phyloP scores from a whole-genome alignment of 2,797 vertebrate genomes.

The Xenops minutus region DNA sequence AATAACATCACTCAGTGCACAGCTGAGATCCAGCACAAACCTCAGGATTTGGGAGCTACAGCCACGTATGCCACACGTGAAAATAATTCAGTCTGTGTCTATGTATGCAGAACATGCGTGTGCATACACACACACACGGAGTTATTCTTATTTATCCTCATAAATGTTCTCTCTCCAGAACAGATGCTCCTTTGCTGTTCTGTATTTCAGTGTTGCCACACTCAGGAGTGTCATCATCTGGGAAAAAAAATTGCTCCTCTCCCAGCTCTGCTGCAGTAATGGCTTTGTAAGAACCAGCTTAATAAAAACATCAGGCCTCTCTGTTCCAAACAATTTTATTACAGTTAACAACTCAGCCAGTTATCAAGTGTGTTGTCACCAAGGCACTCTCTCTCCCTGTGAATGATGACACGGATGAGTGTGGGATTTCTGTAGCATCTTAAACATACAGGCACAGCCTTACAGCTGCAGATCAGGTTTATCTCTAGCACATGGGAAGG shows the following conservation, averaged over 20 bases:
- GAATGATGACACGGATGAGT: neutral
- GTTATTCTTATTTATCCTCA: neutral
- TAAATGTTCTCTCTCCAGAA: neutral
- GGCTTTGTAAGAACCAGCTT: neutral
- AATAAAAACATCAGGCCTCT: constrained; percentile 20
- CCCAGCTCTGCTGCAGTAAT: neutral
- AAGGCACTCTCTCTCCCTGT: neutral
- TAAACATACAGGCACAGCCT: neutral
- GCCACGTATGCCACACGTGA: neutral
- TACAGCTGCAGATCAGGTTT: neutral
- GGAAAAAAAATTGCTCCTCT: neutral
- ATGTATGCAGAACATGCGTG: neutral
- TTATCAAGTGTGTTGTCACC: constrained; percentile 12
- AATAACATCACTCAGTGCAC: fast-evolving
- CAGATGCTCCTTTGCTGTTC: neutral
- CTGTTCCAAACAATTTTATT: constrained; percentile 10
- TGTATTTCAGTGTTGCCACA: neutral
- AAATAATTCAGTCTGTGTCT: neutral
- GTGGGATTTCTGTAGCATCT: neutral
- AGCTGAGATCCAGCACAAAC: neutral
- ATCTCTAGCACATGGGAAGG: neutral
- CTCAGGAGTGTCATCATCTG: neutral
- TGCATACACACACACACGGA: neutral
- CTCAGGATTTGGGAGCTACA: neutral
- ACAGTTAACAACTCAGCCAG: constrained; percentile 21